These are phyloP conservation scores for Geotrypetes seraphini DNA, from an alignment of 2,797 vertebrate species.

Conservation along the genomic window DNA sequence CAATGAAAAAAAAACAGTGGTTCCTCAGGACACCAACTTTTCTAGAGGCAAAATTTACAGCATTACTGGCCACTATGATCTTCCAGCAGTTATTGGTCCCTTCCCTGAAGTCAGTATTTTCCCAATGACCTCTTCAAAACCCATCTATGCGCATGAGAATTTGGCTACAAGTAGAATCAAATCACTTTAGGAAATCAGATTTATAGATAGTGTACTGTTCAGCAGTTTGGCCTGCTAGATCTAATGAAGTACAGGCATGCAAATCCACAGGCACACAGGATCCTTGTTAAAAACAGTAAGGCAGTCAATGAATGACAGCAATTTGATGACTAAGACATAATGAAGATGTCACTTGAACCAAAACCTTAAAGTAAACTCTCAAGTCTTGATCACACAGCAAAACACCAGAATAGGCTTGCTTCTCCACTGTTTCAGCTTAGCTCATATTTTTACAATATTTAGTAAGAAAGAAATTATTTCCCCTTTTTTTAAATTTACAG, in stretches of 20 bases:
- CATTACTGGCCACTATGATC: too few relatives aligned
- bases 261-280: slow-evolving; percentile 68
- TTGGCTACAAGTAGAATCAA: too few relatives aligned
- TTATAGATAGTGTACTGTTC: slow-evolving; percentile 54
- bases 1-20: too few relatives aligned
- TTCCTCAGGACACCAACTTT: too few relatives aligned
- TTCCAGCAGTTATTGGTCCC: too few relatives aligned
- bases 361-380: slow-evolving; percentile 59
- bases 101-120: too few relatives aligned
- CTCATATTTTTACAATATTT: slow-evolving; percentile 76
- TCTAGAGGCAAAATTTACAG: too few relatives aligned
- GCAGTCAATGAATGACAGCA: slow-evolving; percentile 58
- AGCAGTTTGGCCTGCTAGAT: slow-evolving; percentile 53
- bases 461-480: slow-evolving; percentile 76
- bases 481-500: slow-evolving; percentile 84
- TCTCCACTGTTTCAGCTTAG: slow-evolving; percentile 66
- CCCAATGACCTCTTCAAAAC: too few relatives aligned
- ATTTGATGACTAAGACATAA: slow-evolving; percentile 49
- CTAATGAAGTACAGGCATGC: slow-evolving; percentile 67
- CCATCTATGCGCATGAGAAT: too few relatives aligned
- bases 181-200: too few relatives aligned
- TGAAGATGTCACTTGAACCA: slow-evolving; percentile 52
- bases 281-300: slow-evolving; percentile 57
- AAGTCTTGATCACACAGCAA: slow-evolving; percentile 58
- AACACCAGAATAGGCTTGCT: slow-evolving; percentile 56